Percentiles rank a stretch among this genome's conserved stretches.
Conservation (phyloP, 2,888 invertebrate species). For the Pycnomerus fuliginosus region DNA sequence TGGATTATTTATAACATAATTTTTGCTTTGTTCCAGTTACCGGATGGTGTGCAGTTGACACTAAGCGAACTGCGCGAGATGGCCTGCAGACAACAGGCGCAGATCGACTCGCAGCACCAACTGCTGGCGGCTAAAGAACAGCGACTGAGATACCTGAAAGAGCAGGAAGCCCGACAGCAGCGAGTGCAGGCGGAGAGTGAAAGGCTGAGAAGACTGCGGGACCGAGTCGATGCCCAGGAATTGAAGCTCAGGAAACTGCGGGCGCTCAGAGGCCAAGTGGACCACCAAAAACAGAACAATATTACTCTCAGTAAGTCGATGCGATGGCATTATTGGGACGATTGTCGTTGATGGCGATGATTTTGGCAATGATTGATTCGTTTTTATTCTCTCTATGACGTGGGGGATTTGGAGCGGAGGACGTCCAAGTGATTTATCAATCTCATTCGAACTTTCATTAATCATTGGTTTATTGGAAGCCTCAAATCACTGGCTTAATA, state of each 20-base stretch:
- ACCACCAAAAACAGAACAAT: slow-evolving; percentile 88
- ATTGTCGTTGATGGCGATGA: background rate
- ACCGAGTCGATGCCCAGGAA: slow-evolving; percentile 93
- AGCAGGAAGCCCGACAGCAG: slow-evolving; percentile 81
- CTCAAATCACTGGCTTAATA: too few species aligned
- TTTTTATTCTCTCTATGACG: too few species aligned
- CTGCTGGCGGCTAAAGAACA: slow-evolving; percentile 91
- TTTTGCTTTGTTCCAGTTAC: slow-evolving; percentile 66
- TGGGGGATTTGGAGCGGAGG: background rate
- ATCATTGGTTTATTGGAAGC: slow-evolving; percentile 7
- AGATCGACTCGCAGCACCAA: slow-evolving; percentile 94
- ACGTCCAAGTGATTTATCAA: slow-evolving; percentile 6
- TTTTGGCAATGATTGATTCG: slow-evolving; percentile 6
- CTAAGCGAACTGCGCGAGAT: slow-evolving; percentile 96
- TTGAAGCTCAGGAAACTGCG: slow-evolving; percentile 88
- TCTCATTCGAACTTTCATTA: slow-evolving; percentile 7
- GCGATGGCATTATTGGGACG: background rate
- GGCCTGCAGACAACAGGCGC: slow-evolving; percentile 96
- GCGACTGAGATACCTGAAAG: slow-evolving; percentile 89
- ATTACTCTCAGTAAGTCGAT: slow-evolving; percentile 90
- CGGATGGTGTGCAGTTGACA: slow-evolving; percentile 88
- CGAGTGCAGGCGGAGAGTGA: slow-evolving; percentile 85
- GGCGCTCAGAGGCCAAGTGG: slow-evolving; percentile 90
- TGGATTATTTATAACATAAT: slow-evolving; percentile 3
- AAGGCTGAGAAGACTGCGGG: slow-evolving; percentile 80